Base-by-base conservation (phyloP, 1,140 invertebrate species). In the Nautilus pompilius region DNA sequence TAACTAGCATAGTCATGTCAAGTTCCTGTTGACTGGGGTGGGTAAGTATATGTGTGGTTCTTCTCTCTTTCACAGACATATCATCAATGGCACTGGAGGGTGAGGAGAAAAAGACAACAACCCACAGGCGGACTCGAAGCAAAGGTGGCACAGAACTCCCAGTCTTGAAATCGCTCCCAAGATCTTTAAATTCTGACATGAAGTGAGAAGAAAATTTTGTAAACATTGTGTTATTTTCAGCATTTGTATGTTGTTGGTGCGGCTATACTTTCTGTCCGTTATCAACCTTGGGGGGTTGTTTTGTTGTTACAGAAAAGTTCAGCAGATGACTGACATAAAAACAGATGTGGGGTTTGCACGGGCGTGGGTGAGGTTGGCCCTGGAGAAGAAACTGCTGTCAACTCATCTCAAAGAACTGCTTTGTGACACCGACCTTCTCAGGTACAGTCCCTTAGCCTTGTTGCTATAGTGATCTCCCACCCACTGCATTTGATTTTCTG, bases 371-470 rank as follows among this genome's bases (percentile, higher is more conserved):
- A 87, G 97, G 60, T 84, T 99, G 2, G 92, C 96, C 0, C 82
- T 99, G n/a, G 98, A 99, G 80, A 97, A 99, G 82, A 99, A 99
- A 84, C 84, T 98, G 36, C 82, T 99, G 1, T 97, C 95, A 1
- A 89, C 91, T 72, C 96, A 99, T 83, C 85, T 99, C 41, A 90
- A 93, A 68, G 91, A 91, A 26, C 82, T 99, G 13, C 82, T 99
- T 3, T 88, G 90, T 1, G 93, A 99, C 78, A 88, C 90, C 15
- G 88, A 88, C 24, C 83, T 99, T 22, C 84, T 99, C n/a, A 89
- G 90, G 83, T 90, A 81, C 65, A n/a, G n/a, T n/a, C n/a, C n/a
- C n/a, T n/a, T n/a, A n/a, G n/a, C n/a, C n/a, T n/a, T n/a, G n/a
- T n/a, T n/a, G n/a, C n/a, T n/a, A n/a, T n/a, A n/a, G n/a, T n/a